phyloP scores from a whole-genome alignment of 2,113 vertebrate genomes.

The Tetrao urogallus region DNA sequence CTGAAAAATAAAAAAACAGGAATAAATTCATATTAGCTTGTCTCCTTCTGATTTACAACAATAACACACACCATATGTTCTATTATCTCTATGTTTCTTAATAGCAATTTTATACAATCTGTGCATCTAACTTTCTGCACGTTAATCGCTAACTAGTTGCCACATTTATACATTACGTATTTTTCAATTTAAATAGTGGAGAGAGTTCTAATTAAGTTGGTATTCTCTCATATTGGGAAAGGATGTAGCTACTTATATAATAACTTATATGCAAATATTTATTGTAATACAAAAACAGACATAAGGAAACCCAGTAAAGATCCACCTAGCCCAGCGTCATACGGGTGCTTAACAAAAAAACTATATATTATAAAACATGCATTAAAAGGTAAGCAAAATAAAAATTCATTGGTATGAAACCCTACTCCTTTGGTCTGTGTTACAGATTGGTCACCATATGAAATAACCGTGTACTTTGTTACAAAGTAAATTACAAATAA shows the following conservation, averaged over 20 bases:
- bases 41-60: conserved; percentile 2
- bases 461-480: background rate
- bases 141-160: background rate
- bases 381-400: background rate
- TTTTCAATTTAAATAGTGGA: background rate
- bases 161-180: background rate
- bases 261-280: background rate
- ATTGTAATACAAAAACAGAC: background rate
- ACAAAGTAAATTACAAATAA: rapidly evolving
- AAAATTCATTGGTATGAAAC: background rate
- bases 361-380: background rate
- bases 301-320: background rate
- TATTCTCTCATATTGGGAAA: background rate
- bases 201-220: background rate
- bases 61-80: background rate
- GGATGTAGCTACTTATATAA: background rate
- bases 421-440: background rate
- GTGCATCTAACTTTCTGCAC: background rate
- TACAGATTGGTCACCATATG: background rate
- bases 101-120: background rate
- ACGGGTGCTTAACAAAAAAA: background rate
- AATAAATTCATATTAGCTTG: conserved; percentile 33
- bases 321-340: background rate
- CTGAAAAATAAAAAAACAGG: background rate
- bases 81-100: background rate